phyloP scores from a whole-genome alignment of 1,140 invertebrate genomes.

The Neuroterus valhalla region DNA sequence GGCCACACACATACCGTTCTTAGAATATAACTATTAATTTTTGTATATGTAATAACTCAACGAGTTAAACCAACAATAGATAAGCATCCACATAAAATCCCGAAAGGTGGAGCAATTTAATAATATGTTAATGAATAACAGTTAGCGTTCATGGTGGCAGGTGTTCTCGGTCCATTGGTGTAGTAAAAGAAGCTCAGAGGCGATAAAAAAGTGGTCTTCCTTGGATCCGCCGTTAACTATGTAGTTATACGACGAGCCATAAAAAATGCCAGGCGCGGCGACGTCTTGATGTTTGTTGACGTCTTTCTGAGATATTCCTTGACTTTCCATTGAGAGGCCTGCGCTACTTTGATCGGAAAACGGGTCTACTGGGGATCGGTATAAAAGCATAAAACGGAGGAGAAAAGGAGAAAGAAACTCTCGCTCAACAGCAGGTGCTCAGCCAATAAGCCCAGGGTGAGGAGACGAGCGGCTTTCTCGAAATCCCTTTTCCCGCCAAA shows the following conservation, averaged over 20 bases:
- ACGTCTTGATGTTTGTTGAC: constrained; percentile 28
- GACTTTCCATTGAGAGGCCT: constrained; percentile 5
- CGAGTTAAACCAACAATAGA: no score
- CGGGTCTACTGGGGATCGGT: constrained; percentile 3
- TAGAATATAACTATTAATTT: no score
- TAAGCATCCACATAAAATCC: background rate
- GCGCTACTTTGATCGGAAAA: constrained; percentile 19
- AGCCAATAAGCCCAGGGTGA: constrained; percentile 52
- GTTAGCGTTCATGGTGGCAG: background rate
- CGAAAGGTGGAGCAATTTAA: background rate
- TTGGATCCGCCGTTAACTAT: constrained; percentile 1
- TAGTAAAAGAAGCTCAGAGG: background rate
- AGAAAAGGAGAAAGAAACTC: constrained; percentile 48
- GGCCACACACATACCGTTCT: no score
- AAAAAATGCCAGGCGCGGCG: background rate
- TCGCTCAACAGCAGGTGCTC: constrained; percentile 55
- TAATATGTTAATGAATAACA: constrained; percentile 7
- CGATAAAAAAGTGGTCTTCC: background rate
- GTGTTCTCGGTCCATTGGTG: constrained; percentile 11
- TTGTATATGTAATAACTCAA: no score
- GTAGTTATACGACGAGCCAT: constrained; percentile 15
- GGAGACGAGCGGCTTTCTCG: constrained; percentile 33
- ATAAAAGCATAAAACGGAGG: constrained; percentile 33
- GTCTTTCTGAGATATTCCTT: background rate
- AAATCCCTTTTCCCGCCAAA: constrained; percentile 63